Evolutionary conservation across 2,888 invertebrate genomes (phyloP).

Genomic region (Meiosimyza decipiens): DNA sequence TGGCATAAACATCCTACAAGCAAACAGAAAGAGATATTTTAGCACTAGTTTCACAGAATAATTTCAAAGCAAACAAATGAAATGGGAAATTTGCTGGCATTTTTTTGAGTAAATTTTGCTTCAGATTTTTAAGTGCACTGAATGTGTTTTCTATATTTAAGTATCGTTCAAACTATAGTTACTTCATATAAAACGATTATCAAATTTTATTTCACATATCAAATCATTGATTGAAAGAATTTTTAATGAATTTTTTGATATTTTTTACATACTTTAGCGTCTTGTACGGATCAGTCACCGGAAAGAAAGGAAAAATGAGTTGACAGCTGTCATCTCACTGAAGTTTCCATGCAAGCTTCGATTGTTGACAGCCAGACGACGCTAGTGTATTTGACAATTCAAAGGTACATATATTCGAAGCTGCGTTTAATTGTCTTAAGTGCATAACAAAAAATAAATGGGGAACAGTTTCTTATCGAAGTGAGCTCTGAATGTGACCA

Average conservation of each 20-base stretch:
- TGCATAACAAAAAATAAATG: no score
- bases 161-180: not conserved
- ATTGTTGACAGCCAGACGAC: not conserved
- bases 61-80: not conserved
- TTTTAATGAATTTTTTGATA: slow-evolving; percentile 54
- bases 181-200: slow-evolving; percentile 31
- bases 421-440: no score
- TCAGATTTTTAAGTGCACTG: slow-evolving; percentile 7
- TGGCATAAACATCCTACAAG: slow-evolving; percentile 98
- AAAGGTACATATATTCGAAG: no score
- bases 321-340: slow-evolving; percentile 46
- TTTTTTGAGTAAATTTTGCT: not conserved
- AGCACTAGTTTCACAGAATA: slow-evolving; percentile 1
- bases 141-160: not conserved
- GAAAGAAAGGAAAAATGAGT: slow-evolving; percentile 64
- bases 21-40: slow-evolving; percentile 40
- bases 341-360: not conserved
- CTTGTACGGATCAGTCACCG: slow-evolving; percentile 63
- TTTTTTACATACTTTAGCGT: slow-evolving; percentile 64
- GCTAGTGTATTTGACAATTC: not conserved
- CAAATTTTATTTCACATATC: slow-evolving; percentile 37
- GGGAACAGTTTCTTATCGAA: no score
- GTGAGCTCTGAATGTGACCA: no score
- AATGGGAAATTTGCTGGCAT: not conserved
- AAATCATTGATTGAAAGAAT: slow-evolving; percentile 49